Evolutionary conservation across 2,888 invertebrate species (phyloP).

Genomic region (Onchidella celtica): DNA sequence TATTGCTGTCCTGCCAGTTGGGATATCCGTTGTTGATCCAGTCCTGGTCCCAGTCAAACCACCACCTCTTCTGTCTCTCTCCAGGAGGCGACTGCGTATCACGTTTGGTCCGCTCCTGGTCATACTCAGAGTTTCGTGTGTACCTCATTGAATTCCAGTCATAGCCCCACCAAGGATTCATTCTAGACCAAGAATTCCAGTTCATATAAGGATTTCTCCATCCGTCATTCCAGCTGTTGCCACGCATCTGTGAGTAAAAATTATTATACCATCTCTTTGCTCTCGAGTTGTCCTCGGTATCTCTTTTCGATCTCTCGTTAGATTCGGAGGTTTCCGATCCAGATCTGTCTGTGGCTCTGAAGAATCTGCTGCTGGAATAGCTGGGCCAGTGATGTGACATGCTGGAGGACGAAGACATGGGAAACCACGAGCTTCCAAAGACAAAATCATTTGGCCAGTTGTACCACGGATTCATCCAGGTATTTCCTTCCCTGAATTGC

Average conservation of each 20-base stretch:
- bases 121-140: neutral
- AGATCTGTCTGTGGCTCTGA: no score
- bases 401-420: no score
- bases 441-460: neutral
- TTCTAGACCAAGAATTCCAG: neutral
- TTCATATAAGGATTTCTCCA: neutral
- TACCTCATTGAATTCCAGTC: neutral
- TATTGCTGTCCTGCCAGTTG: neutral
- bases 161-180: neutral
- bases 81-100: no score
- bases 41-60: constrained; percentile 3
- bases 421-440: no score
- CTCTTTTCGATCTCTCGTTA: neutral
- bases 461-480: neutral
- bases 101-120: neutral
- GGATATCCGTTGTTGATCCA: neutral
- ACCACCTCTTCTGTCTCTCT: no score
- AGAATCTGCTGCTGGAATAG: no score
- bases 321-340: neutral
- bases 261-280: neutral
- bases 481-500: neutral
- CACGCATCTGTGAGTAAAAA: neutral
- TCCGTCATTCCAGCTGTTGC: neutral
- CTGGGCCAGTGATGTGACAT: no score
- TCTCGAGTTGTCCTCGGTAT: neutral